phyloP scores from a whole-genome alignment of 1,140 invertebrate species.

The Drosophila nasuta region DNA sequence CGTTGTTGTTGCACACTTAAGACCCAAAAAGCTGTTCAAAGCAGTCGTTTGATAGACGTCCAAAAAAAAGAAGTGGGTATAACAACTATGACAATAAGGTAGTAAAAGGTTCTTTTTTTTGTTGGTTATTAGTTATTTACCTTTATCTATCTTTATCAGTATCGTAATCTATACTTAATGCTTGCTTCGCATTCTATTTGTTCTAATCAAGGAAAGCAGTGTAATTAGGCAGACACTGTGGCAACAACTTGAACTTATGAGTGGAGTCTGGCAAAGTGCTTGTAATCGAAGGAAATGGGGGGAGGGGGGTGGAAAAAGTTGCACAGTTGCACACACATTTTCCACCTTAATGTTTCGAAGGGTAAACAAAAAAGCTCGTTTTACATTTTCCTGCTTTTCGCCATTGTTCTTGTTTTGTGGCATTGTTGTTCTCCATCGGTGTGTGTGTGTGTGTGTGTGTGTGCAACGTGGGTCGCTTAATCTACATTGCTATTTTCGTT shows the following conservation, averaged over 20 bases:
- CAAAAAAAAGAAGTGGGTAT: not conserved
- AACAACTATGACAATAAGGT: not conserved
- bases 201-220: not conserved
- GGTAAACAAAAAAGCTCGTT: not conserved
- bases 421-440: not conserved
- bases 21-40: slow-evolving; percentile 3
- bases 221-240: not conserved
- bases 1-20: not conserved
- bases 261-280: not conserved
- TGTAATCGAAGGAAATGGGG: slow-evolving; percentile 7
- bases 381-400: slow-evolving; percentile 4
- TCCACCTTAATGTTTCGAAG: not conserved
- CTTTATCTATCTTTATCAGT: not conserved
- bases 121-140: not conserved
- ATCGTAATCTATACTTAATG: slow-evolving; percentile 2
- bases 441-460: no score
- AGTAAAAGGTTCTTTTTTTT: not conserved
- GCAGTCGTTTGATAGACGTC: not conserved
- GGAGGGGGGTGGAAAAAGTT: not conserved
- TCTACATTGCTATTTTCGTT: slow-evolving; percentile 16
- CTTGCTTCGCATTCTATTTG: not conserved
- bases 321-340: slow-evolving; percentile 3
- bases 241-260: not conserved
- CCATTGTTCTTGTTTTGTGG: slow-evolving; percentile 7
- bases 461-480: slow-evolving; percentile 5